phyloP scores from a whole-genome alignment of 2,113 vertebrate genomes.

The Petrocephalus microphthalmus region DNA sequence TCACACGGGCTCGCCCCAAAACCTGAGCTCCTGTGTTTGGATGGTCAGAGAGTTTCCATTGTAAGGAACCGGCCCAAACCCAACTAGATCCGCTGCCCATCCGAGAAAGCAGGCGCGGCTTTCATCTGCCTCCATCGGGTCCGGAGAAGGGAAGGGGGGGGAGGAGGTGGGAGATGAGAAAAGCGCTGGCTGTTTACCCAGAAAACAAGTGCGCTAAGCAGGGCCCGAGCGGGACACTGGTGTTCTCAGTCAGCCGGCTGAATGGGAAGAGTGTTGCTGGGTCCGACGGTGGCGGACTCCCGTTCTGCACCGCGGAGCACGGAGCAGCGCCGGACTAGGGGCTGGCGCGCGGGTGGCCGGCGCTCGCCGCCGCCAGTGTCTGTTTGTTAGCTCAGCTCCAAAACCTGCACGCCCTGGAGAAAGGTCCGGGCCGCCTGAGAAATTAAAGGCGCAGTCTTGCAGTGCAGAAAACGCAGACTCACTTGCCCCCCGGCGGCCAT shows the following conservation, averaged over 20 bases:
- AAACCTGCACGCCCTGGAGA: not conserved
- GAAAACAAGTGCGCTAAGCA: constrained; percentile 10
- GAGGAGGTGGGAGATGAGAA: constrained; percentile 22
- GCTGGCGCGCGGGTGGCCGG: not conserved
- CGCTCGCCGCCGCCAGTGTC: not conserved
- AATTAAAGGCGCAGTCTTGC: not conserved
- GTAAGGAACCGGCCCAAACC: constrained; percentile 17
- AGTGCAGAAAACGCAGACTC: not conserved
- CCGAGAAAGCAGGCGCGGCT: constrained; percentile 16
- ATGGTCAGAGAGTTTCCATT: constrained; percentile 22
- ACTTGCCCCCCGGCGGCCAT: not conserved
- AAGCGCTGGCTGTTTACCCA: constrained; percentile 31
- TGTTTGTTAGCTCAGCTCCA: not conserved
- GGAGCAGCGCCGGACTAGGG: not conserved
- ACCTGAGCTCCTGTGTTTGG: constrained; percentile 2
- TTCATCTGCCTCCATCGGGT: constrained; percentile 24
- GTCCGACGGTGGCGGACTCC: not conserved
- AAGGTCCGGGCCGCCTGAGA: not conserved
- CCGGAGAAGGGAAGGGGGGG: not conserved
- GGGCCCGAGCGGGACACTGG: not conserved
- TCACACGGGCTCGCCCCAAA: not conserved
- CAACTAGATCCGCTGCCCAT: constrained; percentile 6
- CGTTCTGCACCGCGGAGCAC: not conserved
- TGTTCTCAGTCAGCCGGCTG: constrained; percentile 7
- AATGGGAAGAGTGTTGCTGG: not conserved